Evolutionary conservation across 2,888 invertebrate species (phyloP), one percentile per base, ranked within the genome.

Genomic region (Brenthis hecate): DNA sequence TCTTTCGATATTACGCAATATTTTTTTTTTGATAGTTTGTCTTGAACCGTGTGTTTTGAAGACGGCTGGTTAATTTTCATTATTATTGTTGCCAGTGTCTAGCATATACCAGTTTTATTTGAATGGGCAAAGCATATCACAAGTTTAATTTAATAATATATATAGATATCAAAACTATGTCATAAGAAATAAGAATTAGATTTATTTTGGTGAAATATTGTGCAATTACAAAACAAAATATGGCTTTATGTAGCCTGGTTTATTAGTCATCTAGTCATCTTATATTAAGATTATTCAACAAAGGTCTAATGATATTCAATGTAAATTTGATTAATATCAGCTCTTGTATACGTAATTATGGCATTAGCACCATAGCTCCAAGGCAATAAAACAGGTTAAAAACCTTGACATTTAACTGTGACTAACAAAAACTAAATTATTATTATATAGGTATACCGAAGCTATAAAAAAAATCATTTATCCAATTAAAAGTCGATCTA

Each of bases 371-470:
- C 68, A 72, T 68, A 64, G 70, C 61, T 68, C 54, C 54, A 70
- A 71, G 68, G 66, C 54, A 61, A 68, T 60, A 56, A 66, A 69
- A 68, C 68, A 56, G 55, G 68, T 71, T 60, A 47, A 6, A 13
- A 68, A 65, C 72, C 70, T 72, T 72, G 68, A 68, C 70, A 71
- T 70, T 72, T 61, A 56, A 60, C 56, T 51, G 60, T 56, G 48
- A 56, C 19, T 56, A 63, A 66, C 65, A 63, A 71, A 69, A 68
- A 71, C n/a, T 11, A 48, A 57, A 32, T 56, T 36, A 23, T 54
- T 50, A 16, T 56, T 55, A 61, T 28, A 13, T 32, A 55, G 28
- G 50, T 55, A 43, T 43, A 43, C 36, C 8, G 36, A 43, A 43
- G 36, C 36, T 11, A 43, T 48, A 47, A 48, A 23, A 13, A 23